phyloP scores from a whole-genome alignment of 1,140 invertebrate genomes.

The Heliothis subflexa region DNA sequence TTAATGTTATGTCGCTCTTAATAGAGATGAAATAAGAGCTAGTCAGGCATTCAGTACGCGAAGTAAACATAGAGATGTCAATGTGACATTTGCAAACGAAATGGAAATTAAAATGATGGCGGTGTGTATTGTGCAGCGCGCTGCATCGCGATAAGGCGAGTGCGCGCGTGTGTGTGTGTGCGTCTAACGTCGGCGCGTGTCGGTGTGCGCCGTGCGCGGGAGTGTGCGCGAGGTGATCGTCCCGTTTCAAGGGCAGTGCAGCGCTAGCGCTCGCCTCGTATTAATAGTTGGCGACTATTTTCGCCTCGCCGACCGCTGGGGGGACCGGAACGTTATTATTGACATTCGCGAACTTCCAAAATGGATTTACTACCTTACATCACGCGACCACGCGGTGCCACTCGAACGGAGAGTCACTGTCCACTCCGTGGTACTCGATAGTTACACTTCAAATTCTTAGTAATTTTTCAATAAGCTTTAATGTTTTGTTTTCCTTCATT shows the following conservation, averaged over 20 bases:
- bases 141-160: constrained; percentile 69
- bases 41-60: constrained; percentile 47
- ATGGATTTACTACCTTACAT: constrained; percentile 68
- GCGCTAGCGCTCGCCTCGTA: constrained; percentile 78
- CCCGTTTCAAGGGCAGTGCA: constrained; percentile 84
- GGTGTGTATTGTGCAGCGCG: constrained; percentile 74
- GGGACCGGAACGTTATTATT: constrained; percentile 82
- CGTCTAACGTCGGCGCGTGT: constrained; percentile 57
- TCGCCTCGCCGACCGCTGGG: constrained; percentile 75
- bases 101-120: constrained; percentile 82
- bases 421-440: not conserved
- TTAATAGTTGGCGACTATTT: constrained; percentile 85
- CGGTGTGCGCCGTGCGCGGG: constrained; percentile 61
- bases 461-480: not conserved
- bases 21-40: constrained; percentile 15
- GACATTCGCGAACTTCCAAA: constrained; percentile 82
- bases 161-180: constrained; percentile 54
- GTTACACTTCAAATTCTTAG: not conserved
- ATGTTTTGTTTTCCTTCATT: not conserved
- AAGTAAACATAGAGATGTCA: constrained; percentile 59
- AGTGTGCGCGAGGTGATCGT: constrained; percentile 81
- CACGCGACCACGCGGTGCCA: constrained; percentile 52
- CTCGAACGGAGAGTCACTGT: not conserved
- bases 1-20: constrained; percentile 8
- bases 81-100: constrained; percentile 74